Evolutionary conservation across 2,113 vertebrate genomes (phyloP), one percentile per base, ranked within the genome.

Genomic region (Poeciliopsis occidentalis): DNA sequence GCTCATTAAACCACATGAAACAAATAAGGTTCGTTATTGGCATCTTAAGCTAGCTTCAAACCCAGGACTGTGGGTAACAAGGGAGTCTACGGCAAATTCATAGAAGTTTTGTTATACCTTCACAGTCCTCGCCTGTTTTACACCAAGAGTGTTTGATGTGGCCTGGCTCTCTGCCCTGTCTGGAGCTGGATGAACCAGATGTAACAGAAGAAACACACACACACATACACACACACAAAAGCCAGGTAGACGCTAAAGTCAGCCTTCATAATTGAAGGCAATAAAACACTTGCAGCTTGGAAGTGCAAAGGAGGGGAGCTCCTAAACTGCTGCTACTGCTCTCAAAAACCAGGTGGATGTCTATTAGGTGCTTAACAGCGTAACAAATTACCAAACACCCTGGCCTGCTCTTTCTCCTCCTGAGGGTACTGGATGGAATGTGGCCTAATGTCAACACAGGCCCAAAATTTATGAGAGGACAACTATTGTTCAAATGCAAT

Each of bases 1-100:
- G 76, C 91, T 87, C 85, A 81, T 91, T 85, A 93, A 91, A 94
- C 93, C 94, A 94, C 94, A 95, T 94, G 91, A 95, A 94, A 95
- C 92, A 85, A 93, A 81, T 87, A 86, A 76, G 82, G 73, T 78
- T 87, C 85, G 75, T 92, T 90, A 91, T 67, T 84, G 85, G 82
- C 78, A 81, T 82, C 76, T 71, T 69, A 61, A 76, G 83, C 76
- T 73, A 71, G 65, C 71, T 63, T 83, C 77, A 77, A 84, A 84
- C 57, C 47, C 75, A 67, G 65, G 26, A 41, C 61, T 34, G 4
- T 10, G 62, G 57, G 65, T 69, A 44, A 60, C 39, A 60, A 61
- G 29, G 65, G n/a, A 69, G 77, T 78, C 73, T 66, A 65, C 4
- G 34, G 69, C 68, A 66, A 60, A 78, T 74, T 76, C 60, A 60